Evolutionary conservation across 2,888 invertebrate genomes (phyloP).

Genomic region (Drosophila ezoana): DNA sequence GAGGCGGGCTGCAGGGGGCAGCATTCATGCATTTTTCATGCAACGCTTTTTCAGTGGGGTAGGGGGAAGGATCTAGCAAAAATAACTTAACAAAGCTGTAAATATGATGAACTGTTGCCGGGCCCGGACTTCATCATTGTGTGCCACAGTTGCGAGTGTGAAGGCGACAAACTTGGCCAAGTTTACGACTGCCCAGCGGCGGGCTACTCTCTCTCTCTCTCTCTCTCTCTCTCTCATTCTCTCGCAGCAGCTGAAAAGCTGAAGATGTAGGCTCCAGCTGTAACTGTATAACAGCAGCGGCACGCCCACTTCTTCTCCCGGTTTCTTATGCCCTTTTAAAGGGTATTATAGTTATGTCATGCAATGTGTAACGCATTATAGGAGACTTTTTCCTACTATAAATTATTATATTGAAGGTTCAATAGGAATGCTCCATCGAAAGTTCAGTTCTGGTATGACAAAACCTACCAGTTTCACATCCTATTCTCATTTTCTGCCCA

Average conservation of each 20-base stretch:
- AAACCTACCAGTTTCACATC: too few relatives aligned
- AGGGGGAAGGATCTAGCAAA: conserved; percentile 47
- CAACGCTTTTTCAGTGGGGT: conserved; percentile 45
- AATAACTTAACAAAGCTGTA: conserved; percentile 76
- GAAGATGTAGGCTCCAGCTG: conserved; percentile 10
- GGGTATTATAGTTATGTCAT: background rate
- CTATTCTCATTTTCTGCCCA: too few relatives aligned
- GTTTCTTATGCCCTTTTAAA: background rate
- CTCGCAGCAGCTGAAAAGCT: conserved; percentile 30
- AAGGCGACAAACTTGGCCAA: conserved; percentile 70
- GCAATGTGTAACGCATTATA: background rate
- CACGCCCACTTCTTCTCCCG: conserved; percentile 3
- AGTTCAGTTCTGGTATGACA: too few relatives aligned
- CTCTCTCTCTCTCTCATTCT: too few relatives aligned
- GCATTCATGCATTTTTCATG: conserved; percentile 72
- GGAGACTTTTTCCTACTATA: too few relatives aligned
- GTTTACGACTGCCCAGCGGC: conserved; percentile 67
- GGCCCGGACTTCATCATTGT: conserved; percentile 32
- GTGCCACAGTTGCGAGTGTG: conserved; percentile 57
- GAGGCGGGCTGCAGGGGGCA: conserved; percentile 5
- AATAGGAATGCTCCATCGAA: too few relatives aligned
- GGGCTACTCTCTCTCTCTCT: background rate
- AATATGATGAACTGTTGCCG: conserved; percentile 74
- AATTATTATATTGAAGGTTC: too few relatives aligned
- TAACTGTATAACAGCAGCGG: conserved; percentile 33